phyloP scores from a whole-genome alignment of 92 coral and sea anemone species.

The Phenganax subtilis region DNA sequence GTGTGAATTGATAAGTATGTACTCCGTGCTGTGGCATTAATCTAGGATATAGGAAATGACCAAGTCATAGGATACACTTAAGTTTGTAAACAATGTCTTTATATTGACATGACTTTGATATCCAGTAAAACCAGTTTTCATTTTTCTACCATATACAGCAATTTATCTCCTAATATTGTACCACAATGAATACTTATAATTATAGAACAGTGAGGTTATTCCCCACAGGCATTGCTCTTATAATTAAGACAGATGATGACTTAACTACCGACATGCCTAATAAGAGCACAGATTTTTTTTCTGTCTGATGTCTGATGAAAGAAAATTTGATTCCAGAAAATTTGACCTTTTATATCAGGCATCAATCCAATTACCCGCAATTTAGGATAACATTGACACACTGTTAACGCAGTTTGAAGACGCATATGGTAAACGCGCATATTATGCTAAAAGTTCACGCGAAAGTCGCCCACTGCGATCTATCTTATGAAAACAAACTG shows the following conservation, averaged over 20 bases:
- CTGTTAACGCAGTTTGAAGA: neutral
- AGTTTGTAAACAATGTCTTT: neutral
- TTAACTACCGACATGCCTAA: neutral
- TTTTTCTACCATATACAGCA: too few relatives aligned
- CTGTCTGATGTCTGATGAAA: neutral
- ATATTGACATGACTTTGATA: neutral
- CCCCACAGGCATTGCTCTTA: neutral
- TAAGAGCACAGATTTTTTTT: neutral
- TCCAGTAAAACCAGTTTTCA: neutral
- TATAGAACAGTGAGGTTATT: neutral
- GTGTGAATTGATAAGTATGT: neutral
- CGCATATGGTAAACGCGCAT: neutral
- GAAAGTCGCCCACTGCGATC: neutral
- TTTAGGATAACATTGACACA: neutral
- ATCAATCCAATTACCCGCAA: neutral
- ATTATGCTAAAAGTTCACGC: slow-evolving; percentile 6
- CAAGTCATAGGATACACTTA: neutral
- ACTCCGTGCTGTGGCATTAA: neutral
- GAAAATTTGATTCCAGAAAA: neutral
- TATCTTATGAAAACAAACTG: slow-evolving; percentile 20
- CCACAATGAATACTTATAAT: too few relatives aligned
- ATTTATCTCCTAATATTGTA: too few relatives aligned
- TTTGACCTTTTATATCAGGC: neutral
- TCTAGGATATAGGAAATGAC: neutral
- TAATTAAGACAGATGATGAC: neutral